A percentile compares a stretch with the other conserved stretches of the same genome.
These are phyloP conservation scores for Reinhardtius hippoglossoides DNA, from an alignment of 2,113 vertebrate genomes.

Conservation along the genomic window DNA sequence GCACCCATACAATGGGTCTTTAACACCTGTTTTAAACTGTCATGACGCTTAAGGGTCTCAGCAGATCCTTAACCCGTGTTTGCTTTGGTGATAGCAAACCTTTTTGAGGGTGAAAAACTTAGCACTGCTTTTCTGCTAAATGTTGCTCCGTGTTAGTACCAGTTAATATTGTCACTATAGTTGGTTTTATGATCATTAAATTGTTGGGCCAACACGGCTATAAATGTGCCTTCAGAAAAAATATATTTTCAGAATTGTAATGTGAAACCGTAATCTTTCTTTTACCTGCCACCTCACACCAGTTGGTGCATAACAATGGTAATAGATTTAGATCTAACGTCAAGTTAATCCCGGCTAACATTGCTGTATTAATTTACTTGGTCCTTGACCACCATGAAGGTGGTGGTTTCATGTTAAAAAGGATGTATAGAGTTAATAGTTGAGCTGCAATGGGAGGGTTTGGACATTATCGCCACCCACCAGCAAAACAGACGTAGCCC, in stretches of 20 bases:
- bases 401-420: constrained; percentile 1
- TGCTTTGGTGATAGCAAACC: too few species aligned
- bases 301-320: neutral
- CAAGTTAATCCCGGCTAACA: neutral
- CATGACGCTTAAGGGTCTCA: too few species aligned
- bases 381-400: neutral
- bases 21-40: too few species aligned
- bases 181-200: neutral
- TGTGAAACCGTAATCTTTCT: neutral
- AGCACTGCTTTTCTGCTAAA: too few species aligned
- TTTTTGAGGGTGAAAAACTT: too few species aligned
- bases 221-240: neutral
- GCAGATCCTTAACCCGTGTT: too few species aligned
- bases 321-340: neutral
- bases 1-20: too few species aligned
- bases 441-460: constrained; percentile 8
- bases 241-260: neutral
- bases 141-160: too few species aligned
- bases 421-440: neutral
- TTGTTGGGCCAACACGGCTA: too few species aligned
- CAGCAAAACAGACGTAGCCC: constrained; percentile 1
- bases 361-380: constrained; percentile 10
- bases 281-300: neutral
- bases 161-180: neutral
- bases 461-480: neutral